Conservation (phyloP, 2,888 invertebrate genomes). For the Latrodectus elegans region DNA sequence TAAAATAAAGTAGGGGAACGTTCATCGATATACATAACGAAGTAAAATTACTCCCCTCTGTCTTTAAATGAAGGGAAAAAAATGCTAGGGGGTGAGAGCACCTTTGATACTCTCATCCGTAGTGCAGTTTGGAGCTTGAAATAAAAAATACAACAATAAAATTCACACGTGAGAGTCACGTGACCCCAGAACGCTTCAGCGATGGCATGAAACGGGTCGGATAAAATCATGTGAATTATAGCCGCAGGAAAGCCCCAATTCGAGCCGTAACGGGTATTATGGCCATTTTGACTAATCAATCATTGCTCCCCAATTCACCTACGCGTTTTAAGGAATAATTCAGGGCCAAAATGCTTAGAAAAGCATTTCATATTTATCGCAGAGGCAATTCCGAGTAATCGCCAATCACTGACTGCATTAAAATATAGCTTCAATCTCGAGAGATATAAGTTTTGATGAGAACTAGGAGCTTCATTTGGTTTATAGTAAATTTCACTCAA, state of each 20-base stretch:
- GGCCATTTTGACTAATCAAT: slow-evolving; percentile 60
- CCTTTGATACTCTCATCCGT: neutral
- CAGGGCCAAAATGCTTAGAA: slow-evolving; percentile 6
- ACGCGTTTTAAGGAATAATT: slow-evolving; percentile 10
- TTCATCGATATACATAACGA: neutral
- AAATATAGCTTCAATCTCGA: too few species aligned
- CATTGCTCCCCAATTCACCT: slow-evolving; percentile 35
- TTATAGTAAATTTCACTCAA: too few species aligned
- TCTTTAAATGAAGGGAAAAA: slow-evolving; percentile 56
- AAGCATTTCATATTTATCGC: slow-evolving; percentile 34
- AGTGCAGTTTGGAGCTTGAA: slow-evolving; percentile 25
- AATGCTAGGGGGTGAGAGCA: slow-evolving; percentile 43
- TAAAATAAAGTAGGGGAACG: neutral
- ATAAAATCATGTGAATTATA: slow-evolving; percentile 68
- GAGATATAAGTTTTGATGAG: too few species aligned
- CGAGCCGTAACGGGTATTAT: slow-evolving; percentile 60
- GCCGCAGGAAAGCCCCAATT: slow-evolving; percentile 54
- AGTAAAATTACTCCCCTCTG: neutral
- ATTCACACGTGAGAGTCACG: slow-evolving; percentile 53
- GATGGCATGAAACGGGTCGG: slow-evolving; percentile 65
- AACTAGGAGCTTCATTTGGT: too few species aligned
- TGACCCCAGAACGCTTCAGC: slow-evolving; percentile 63
- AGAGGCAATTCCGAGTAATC: too few species aligned
- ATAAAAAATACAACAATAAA: slow-evolving; percentile 10
- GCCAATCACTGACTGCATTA: too few species aligned